Conservation (phyloP, 2,113 vertebrate species). For the Silurus meridionalis region DNA sequence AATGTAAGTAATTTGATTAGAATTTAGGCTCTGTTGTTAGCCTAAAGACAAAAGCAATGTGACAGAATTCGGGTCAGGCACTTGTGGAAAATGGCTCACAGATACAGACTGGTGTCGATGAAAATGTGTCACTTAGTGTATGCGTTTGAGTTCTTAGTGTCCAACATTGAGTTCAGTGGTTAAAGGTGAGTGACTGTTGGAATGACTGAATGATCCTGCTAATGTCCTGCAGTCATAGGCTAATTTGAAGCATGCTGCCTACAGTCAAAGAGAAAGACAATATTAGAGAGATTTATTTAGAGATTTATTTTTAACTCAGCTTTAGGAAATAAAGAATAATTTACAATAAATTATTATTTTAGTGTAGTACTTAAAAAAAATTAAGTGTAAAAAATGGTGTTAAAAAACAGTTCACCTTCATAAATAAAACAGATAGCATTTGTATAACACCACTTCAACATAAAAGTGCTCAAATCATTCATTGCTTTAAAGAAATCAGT, state of each 20-base stretch:
- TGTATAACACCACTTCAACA: too few species aligned
- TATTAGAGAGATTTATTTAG: too few species aligned
- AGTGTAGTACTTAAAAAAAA: too few species aligned
- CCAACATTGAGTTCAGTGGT: constrained; percentile 55
- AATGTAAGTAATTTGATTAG: background rate
- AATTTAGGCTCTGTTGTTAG: background rate
- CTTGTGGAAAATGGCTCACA: background rate
- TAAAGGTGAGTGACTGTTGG: constrained; percentile 70
- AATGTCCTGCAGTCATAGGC: constrained; percentile 69
- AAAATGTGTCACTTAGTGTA: background rate
- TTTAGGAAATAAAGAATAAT: too few species aligned
- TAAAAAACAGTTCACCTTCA: too few species aligned
- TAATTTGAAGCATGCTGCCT: constrained; percentile 60
- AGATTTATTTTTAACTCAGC: too few species aligned
- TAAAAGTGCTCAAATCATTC: too few species aligned
- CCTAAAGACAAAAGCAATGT: background rate
- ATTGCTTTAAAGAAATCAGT: too few species aligned
- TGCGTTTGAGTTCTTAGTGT: constrained; percentile 26
- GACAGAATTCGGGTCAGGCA: too few species aligned
- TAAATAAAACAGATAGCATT: too few species aligned
- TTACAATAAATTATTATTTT: too few species aligned
- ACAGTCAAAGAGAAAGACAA: constrained; percentile 50
- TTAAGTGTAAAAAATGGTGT: too few species aligned
- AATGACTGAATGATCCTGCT: constrained; percentile 58
- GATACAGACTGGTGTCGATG: background rate